Base-by-base conservation (phyloP, 2,888 invertebrate genomes). In the Tribolium freemani region DNA sequence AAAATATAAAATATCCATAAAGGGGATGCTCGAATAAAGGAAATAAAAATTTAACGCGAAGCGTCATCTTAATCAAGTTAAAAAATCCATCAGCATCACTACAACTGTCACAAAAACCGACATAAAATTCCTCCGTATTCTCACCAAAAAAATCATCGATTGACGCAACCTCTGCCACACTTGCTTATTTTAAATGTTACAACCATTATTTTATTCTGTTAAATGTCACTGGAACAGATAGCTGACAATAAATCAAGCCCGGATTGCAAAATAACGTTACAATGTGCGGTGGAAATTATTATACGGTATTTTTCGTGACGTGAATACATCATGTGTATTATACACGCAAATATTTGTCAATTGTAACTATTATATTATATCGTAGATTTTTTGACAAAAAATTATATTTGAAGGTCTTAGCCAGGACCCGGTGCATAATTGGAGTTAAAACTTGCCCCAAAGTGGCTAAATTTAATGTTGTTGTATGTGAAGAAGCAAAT, bases 401-500 rank as follows among this genome's bases (percentile, higher is more conserved):
- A 3, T 3, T 26, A n/a, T 26, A 26, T 26, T 26, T 5, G 26
- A 26, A 3, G 0, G 26, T 26, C 26, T 26, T 26, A 26, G 26
- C 5, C 5, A 3, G 26, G 26, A 26, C 26, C 5, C 5, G 2
- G 26, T 26, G 26, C 5, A 26, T 26, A 26, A 26, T 26, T 26
- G 26, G 26, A 26, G 26, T 26, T 26, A 26, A 26, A 26, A 26
- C 26, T 26, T 26, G 26, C 26, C 26, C 26, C 26, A 26, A 26
- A 26, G 26, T 26, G 26, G 3, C 26, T 26, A 26, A 63, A 63
- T 63, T 63, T 50, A 50, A 61, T 61, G 51, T 51, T 21, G 50
- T 51, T 30, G 53, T 20, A 51, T 51, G 63, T 51, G 51, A 30
- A 63, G 63, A 51, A 63, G 9, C 51, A 63, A 63, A 63, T 63